phyloP scores from a whole-genome alignment of 2,797 vertebrate species.

The Ptychobarbus kaznakovi region DNA sequence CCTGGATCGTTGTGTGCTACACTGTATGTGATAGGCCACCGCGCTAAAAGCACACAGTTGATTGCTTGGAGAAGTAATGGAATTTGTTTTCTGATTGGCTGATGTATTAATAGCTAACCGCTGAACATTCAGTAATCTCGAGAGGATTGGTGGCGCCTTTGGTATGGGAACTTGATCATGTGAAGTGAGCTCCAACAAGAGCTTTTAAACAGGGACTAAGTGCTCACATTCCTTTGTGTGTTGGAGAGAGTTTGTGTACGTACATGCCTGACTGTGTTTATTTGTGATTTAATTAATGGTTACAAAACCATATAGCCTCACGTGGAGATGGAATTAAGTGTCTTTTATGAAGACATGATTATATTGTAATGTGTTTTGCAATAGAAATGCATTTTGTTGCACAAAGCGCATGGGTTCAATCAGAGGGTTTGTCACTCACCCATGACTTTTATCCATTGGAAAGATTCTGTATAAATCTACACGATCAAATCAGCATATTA shows the following conservation, averaged over 20 bases:
- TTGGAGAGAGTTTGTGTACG: slow-evolving; percentile 5
- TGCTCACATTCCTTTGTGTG: slow-evolving; percentile 32
- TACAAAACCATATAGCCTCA: slow-evolving; percentile 62
- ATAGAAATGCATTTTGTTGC: not conserved
- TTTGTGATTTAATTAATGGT: slow-evolving; percentile 24
- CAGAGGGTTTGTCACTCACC: not conserved
- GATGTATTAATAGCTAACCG: slow-evolving; percentile 35
- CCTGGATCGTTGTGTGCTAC: not conserved
- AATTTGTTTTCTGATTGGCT: slow-evolving; percentile 44
- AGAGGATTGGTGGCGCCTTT: slow-evolving; percentile 30
- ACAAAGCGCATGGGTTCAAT: not conserved
- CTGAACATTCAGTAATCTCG: slow-evolving; percentile 38
- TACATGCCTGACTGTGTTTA: not conserved
- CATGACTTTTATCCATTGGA: not conserved
- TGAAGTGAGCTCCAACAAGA: slow-evolving; percentile 28
- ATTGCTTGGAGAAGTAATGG: not conserved
- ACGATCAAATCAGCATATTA: not conserved
- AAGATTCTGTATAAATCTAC: not conserved
- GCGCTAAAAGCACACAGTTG: not conserved
- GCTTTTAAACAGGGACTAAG: slow-evolving; percentile 32
- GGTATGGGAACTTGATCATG: slow-evolving; percentile 58
- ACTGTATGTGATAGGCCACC: not conserved
- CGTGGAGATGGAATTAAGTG: slow-evolving; percentile 40
- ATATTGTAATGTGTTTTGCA: not conserved
- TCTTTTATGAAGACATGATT: not conserved